Base-by-base conservation (phyloP, 2,888 invertebrate genomes). In the Mythimna impura region DNA sequence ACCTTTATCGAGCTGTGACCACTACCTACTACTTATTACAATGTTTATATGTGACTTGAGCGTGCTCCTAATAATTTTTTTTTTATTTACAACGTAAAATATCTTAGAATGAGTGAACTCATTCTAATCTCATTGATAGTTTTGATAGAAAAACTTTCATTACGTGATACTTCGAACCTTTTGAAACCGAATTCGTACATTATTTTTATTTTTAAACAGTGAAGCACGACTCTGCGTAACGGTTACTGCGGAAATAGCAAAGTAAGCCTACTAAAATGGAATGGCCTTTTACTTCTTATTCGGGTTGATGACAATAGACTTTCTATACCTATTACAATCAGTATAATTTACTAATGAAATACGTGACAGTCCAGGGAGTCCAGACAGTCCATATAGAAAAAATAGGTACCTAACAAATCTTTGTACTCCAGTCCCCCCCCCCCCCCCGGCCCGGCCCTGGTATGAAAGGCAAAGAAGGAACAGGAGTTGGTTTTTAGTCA, bases 71-170 rank as follows among this genome's bases (percentile, higher is more conserved):
- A 66, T 62, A n/a, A 65, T 43, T 25, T 25, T 3, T 43, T 54
- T 57, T 73, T 34, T 50, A 12, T 73, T 34, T 43, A 36, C 7
- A n/a, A 47, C 57, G 62, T 50, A 65, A 65, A 72, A 65, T 43
- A 62, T 50, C 22, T 55, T n/a, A 63, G 47, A 80, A 77, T 73
- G 58, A 58, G 62, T 58, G 40, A 25, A 25, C 25, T 30, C 63
- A 77, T 80, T 77, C 25, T 25, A 25, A 25, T 25, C 25, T 25
- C 75, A 77, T 80, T 80, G 80, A 65, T 73, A 58, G 52, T 64
- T 73, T 40, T 12, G 36, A 57, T 52, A 6, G 4, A 50, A 80
- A 72, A 66, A 66, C 57, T 58, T 54, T 30, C 54, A 30, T 58
- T 62, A 65, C 72, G 52, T 70, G 62, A 62, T 36, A 30, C 20